Base-by-base conservation (phyloP, 2,113 vertebrate genomes). In the Melanostigma gelatinosum region DNA sequence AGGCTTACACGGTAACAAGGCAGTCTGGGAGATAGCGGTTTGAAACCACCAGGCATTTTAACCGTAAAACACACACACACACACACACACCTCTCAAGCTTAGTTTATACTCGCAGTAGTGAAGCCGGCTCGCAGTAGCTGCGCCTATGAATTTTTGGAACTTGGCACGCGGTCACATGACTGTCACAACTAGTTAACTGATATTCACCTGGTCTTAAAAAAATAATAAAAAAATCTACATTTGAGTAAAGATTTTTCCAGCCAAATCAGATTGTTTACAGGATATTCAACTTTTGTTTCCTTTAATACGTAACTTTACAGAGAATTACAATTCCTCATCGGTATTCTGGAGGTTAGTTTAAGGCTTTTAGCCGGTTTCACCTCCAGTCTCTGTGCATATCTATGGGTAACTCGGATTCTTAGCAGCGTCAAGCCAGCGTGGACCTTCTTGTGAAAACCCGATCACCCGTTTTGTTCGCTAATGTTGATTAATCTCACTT, bases 1-100 rank as follows among this genome's bases (percentile, higher is more conserved):
- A 60, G 86, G 91, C 90, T 94, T 94, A 91, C 10, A 2, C 71
- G 34, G 89, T 82, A 87, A 90, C 84, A 87, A 90, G 88, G 83
- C 87, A 64, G 87, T 80, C 85, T 62, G 88, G 69, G 81, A 87
- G 88, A 91, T 88, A 88, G 86, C 61, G 22, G 54, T 44, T 38
- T 32, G 70, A 88, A 83, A 61, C 82, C 84, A 78, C 5, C 69
- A 57, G 71, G 80, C 88, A 65, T 87, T 85, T 87, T 46, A 84
- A 22, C 83, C 79, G 15, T 12, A 7, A 24, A 1, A 10, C 57
- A 12, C 3, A 13, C 20, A 15, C 78, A 13, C 68, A 24, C n/a
- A 16, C 50, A 24, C 24, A 24, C 24, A 24, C 29, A 42, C 68
- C 60, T 66, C 74, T 42, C 12, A 44, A 57, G 54, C 54, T 57